Base-by-base conservation (phyloP, 2,113 vertebrate species). In the Antidorcas marsupialis region DNA sequence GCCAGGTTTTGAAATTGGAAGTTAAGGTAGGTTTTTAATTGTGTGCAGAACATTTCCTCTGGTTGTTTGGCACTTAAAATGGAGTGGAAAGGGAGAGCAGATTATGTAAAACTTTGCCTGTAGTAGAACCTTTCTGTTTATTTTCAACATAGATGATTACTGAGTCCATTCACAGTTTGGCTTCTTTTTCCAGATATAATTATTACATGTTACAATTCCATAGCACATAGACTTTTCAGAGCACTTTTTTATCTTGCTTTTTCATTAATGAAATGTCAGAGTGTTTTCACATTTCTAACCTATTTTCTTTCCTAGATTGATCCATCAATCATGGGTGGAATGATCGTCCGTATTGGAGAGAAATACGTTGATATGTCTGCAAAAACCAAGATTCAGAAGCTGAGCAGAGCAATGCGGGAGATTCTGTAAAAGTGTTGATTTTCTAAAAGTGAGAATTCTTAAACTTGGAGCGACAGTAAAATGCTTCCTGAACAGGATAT, bases 261-360 rank as follows among this genome's bases (percentile, higher is more conserved):
- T 25, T 53, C 71, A 60, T 45, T 3, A n/a, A 9, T 53, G 60
- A 62, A 12, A 53, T 19, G 3, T 33, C 21, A 0, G 0, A 13
- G 53, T 28, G 4, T 86, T 53, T 60, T 89, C 83, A 94, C 6
- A 0, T 28, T 71, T 89, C 60, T n/a, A 4, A 30, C 81, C 19
- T 3, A 8, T 90, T 13, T 88, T 98, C 85, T 97, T 95, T 87
- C 78, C 98, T 57, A 99, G 99, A 99, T 98, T 14, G 99, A 99
- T 87, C 97, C 99, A 0, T 98, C 99, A 0, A 99, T 99, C 98
- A 99, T 99, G 89, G 99, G 99, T 28, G 99, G 99, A 84, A 99
- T 99, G 99, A 99, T 99, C 57, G 99, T 99, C 98, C 99, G 99
- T 17, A 99, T 99, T 28, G 99, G 99, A 50, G 99, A 99, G 98